These are phyloP conservation scores for Regulus satrapa DNA, from an alignment of 2,113 vertebrate species.

Conservation along the genomic window DNA sequence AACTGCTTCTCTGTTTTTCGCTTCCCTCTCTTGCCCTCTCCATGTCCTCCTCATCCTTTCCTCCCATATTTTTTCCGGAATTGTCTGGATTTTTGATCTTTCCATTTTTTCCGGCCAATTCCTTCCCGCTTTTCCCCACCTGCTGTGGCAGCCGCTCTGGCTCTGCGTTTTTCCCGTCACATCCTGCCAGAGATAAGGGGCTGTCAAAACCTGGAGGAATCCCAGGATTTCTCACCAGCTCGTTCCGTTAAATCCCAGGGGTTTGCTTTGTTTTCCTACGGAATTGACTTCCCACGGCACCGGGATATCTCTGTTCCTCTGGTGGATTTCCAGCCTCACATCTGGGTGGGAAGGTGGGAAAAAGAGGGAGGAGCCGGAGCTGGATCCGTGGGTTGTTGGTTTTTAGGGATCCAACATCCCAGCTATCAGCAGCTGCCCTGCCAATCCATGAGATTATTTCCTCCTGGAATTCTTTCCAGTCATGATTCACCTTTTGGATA, in stretches of 20 bases:
- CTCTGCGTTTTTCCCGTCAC: accelerated
- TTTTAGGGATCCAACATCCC: neutral
- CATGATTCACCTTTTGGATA: neutral
- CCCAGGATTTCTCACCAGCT: neutral
- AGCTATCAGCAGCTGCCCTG: neutral
- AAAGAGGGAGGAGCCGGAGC: neutral
- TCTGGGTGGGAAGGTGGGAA: neutral
- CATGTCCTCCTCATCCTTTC: neutral
- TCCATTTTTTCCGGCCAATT: neutral
- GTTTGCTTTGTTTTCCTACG: neutral
- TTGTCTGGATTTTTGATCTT: neutral
- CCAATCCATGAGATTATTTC: neutral
- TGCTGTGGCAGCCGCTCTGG: accelerated
- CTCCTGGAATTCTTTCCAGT: neutral
- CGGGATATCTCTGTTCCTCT: neutral
- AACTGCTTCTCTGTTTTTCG: neutral
- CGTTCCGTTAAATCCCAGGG: neutral
- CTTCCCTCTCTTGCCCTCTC: neutral
- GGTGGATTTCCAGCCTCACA: neutral
- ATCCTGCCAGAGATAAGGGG: neutral
- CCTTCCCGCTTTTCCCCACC: neutral
- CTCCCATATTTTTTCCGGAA: neutral
- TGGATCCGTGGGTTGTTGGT: accelerated
- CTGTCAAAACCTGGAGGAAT: neutral
- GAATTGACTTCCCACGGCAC: neutral